A percentile compares a stretch with the other conserved stretches of the same genome.
phyloP scores from a whole-genome alignment of 1,140 invertebrate species.

The Pseudobourletiella spinata region DNA sequence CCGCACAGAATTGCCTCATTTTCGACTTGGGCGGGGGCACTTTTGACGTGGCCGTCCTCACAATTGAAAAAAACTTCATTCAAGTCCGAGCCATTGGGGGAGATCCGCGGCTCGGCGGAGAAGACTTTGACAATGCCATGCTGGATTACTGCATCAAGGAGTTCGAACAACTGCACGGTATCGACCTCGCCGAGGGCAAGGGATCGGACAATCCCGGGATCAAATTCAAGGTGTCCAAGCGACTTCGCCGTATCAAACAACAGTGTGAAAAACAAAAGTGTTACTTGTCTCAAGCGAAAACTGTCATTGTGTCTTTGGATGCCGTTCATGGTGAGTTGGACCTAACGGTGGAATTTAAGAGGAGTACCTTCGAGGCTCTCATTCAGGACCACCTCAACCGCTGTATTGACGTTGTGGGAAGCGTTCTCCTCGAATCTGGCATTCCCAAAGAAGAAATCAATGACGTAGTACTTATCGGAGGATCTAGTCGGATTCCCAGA shows the following conservation, averaged over 20 bases:
- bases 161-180: slow-evolving; percentile 45
- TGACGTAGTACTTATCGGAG: slow-evolving; percentile 30
- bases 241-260: slow-evolving; percentile 6
- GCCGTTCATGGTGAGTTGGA: slow-evolving; percentile 1
- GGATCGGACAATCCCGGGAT: too few species aligned
- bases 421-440: slow-evolving; percentile 49
- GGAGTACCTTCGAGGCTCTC: slow-evolving; percentile 18
- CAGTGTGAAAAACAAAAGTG: slow-evolving; percentile 22
- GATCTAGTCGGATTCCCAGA: slow-evolving; percentile 25
- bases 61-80: slow-evolving; percentile 27
- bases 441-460: slow-evolving; percentile 43
- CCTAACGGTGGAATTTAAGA: neutral
- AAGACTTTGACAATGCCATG: slow-evolving; percentile 53
- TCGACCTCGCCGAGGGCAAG: neutral
- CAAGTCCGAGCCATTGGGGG: slow-evolving; percentile 54
- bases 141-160: slow-evolving; percentile 56
- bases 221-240: neutral
- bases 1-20: slow-evolving; percentile 34
- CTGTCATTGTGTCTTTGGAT: slow-evolving; percentile 20
- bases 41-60: slow-evolving; percentile 41
- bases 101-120: slow-evolving; percentile 47
- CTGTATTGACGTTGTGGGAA: slow-evolving; percentile 54
- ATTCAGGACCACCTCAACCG: slow-evolving; percentile 42
- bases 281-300: neutral
- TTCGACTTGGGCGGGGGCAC: slow-evolving; percentile 16